phyloP scores from a whole-genome alignment of 2,113 vertebrate species.

The Lepus americanus region DNA sequence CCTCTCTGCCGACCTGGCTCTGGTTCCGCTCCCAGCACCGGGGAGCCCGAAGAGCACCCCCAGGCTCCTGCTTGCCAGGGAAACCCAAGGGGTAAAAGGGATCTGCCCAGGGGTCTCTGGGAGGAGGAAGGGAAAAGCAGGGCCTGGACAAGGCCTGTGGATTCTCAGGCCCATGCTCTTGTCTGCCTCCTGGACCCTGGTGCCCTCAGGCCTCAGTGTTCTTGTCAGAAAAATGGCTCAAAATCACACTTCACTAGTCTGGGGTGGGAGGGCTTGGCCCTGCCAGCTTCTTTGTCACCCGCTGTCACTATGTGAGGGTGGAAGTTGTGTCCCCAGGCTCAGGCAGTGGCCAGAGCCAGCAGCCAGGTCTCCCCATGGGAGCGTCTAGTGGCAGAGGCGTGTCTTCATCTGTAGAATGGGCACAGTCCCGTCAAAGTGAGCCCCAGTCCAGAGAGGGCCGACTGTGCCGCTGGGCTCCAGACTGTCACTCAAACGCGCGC shows the following conservation, averaged over 20 bases:
- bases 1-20: rapidly evolving
- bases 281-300: neutral
- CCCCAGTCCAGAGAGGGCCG: too few species aligned
- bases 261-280: neutral
- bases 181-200: neutral
- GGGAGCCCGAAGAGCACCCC: neutral
- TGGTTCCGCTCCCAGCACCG: neutral
- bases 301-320: neutral
- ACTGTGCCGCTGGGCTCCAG: neutral
- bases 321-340: neutral
- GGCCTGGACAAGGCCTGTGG: neutral
- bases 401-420: neutral
- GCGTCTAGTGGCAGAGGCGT: neutral
- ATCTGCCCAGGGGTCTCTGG: neutral
- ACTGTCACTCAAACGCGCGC: neutral
- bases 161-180: neutral
- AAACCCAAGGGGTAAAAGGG: neutral
- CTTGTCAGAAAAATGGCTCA: neutral
- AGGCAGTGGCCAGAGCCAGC: neutral
- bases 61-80: neutral
- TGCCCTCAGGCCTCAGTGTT: neutral
- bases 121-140: neutral
- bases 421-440: too few species aligned
- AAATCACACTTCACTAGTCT: neutral
- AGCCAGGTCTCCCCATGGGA: neutral